phyloP scores from a whole-genome alignment of 2,888 invertebrate genomes.

The Synergus japonicus region DNA sequence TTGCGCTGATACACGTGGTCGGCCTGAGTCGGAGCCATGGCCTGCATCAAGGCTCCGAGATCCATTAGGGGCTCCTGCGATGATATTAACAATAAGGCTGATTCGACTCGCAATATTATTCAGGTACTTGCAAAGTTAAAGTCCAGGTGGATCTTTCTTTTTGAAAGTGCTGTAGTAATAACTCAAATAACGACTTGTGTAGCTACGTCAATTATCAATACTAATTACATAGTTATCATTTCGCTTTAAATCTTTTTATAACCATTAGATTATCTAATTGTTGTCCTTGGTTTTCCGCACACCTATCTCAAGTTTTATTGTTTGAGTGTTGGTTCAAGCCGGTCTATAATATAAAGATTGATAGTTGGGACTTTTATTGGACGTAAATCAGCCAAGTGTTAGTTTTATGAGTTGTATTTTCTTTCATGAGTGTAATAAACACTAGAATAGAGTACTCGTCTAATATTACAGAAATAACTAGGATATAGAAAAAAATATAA shows the following conservation, averaged over 20 bases:
- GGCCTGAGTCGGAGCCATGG: constrained; percentile 67
- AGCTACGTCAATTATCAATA: no score
- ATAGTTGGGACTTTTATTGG: constrained; percentile 12
- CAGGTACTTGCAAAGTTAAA: constrained; percentile 63
- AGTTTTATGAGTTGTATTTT: background rate
- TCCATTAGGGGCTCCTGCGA: constrained; percentile 88
- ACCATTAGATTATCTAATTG: background rate
- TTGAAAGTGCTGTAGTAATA: no score
- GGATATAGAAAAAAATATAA: background rate
- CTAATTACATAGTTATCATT: no score
- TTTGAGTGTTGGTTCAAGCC: background rate
- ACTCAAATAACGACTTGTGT: no score
- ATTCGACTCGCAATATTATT: constrained; percentile 71
- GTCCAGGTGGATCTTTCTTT: no score
- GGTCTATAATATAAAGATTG: background rate
- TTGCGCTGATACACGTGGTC: constrained; percentile 24
- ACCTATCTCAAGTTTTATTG: background rate
- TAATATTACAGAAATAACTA: background rate
- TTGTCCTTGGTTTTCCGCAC: background rate
- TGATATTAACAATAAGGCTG: constrained; percentile 80
- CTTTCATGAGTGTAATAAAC: background rate
- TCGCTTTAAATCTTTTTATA: no score
- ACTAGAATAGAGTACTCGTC: background rate
- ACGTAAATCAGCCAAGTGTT: background rate
- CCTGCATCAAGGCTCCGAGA: constrained; percentile 84